Conservation (phyloP, 1,140 invertebrate species). For the Drosophila bocqueti region DNA sequence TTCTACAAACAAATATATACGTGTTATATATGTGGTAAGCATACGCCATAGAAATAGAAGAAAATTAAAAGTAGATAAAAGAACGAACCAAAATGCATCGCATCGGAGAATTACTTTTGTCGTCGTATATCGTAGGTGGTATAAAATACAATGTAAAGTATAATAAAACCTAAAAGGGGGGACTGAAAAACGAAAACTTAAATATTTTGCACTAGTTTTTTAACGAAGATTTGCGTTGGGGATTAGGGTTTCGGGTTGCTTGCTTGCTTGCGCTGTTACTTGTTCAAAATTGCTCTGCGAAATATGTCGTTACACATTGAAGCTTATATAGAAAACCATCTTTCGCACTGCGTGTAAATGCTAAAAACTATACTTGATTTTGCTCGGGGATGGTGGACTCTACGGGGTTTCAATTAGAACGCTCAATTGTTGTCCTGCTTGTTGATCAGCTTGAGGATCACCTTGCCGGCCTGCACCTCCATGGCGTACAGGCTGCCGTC, state of each 20-base stretch:
- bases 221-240: constrained; percentile 24
- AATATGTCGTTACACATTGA: constrained; percentile 73
- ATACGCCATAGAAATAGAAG: constrained; percentile 35
- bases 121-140: constrained; percentile 32
- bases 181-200: constrained; percentile 35
- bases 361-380: constrained; percentile 68
- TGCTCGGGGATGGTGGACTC: constrained; percentile 15
- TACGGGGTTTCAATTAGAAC: background rate
- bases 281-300: constrained; percentile 77
- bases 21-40: constrained; percentile 35
- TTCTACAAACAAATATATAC: constrained; percentile 55
- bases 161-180: constrained; percentile 37
- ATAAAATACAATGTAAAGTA: constrained; percentile 38
- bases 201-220: constrained; percentile 44
- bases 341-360: constrained; percentile 52
- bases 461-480: constrained; percentile 85
- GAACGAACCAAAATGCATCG: constrained; percentile 39
- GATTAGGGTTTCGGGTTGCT: constrained; percentile 11
- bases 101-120: constrained; percentile 25
- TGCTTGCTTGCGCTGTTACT: constrained; percentile 34
- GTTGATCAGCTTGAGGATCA: constrained; percentile 80
- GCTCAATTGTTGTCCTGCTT: constrained; percentile 77
- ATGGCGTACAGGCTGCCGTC: constrained; percentile 88
- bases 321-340: constrained; percentile 66
- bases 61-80: constrained; percentile 45